A percentile compares a stretch with the other conserved stretches of the same genome.
Evolutionary conservation across 2,113 vertebrate species (phyloP).

Genomic region (Cyphomyrus plagiostoma): DNA sequence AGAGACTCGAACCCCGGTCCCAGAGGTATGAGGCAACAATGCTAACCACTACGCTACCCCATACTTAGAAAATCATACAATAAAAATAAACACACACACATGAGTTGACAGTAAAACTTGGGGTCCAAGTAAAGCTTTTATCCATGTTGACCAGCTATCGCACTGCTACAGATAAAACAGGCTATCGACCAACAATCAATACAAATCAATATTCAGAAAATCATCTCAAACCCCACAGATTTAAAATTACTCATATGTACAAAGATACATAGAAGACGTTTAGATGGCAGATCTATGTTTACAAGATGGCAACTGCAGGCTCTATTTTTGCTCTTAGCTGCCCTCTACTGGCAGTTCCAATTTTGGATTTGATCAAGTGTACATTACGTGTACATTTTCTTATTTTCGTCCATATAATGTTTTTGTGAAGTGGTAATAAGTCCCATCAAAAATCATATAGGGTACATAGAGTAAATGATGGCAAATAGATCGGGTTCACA

Average conservation of each 20-base stretch:
- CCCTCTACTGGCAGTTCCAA: neutral
- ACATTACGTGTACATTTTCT: neutral
- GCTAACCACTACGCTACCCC: too few species aligned
- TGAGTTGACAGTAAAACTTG: neutral
- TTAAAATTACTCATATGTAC: neutral
- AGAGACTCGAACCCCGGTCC: too few species aligned
- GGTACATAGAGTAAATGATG: neutral
- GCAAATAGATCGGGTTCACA: neutral
- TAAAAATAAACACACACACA: neutral
- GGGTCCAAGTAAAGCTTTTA: neutral
- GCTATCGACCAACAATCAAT: neutral
- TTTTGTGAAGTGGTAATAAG: neutral
- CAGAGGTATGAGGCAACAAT: too few species aligned
- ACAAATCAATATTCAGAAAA: neutral
- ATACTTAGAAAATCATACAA: neutral
- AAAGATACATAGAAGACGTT: neutral
- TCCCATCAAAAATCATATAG: neutral
- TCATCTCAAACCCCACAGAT: neutral
- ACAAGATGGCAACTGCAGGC: neutral
- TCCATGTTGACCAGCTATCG: neutral
- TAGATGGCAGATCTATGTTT: neutral
- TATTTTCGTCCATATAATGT: neutral
- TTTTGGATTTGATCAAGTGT: neutral
- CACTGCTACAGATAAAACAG: neutral
- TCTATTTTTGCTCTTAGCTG: neutral